These are phyloP conservation scores for Penaeus vannamei DNA, from an alignment of 1,140 invertebrate genomes.

Conservation along the genomic window DNA sequence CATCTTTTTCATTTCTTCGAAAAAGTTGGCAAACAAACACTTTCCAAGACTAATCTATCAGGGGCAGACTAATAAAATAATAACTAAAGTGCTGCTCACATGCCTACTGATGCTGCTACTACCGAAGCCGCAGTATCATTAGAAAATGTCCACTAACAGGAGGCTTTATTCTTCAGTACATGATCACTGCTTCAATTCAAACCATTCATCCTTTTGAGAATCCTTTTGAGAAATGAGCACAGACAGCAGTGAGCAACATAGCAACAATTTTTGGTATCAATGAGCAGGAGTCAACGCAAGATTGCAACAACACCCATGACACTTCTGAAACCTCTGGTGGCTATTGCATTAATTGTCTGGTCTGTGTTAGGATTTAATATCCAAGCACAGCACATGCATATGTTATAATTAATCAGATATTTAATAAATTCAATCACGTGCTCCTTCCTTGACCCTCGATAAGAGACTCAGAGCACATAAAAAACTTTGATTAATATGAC, in stretches of 20 bases:
- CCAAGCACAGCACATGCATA: not conserved
- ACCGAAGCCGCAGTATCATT: too few relatives aligned
- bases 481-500: not conserved
- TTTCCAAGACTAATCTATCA: not conserved
- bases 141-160: too few relatives aligned
- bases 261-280: conserved; percentile 61
- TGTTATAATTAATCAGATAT: not conserved
- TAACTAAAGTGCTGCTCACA: too few relatives aligned
- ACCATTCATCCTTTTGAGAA: not conserved
- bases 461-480: not conserved
- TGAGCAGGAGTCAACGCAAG: conserved; percentile 57
- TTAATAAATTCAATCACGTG: too few relatives aligned
- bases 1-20: conserved; percentile 16
- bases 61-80: too few relatives aligned
- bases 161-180: not conserved
- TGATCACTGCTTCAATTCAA: not conserved
- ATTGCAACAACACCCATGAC: conserved; percentile 49
- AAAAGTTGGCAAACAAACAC: not conserved
- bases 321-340: conserved; percentile 24
- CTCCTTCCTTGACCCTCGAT: too few relatives aligned
- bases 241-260: conserved; percentile 55
- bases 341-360: conserved; percentile 11
- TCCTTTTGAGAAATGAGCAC: conserved; percentile 31
- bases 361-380: not conserved
- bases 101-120: too few relatives aligned